These are phyloP conservation scores for Lota lota DNA, from an alignment of 2,113 vertebrate genomes.

Conservation along the genomic window DNA sequence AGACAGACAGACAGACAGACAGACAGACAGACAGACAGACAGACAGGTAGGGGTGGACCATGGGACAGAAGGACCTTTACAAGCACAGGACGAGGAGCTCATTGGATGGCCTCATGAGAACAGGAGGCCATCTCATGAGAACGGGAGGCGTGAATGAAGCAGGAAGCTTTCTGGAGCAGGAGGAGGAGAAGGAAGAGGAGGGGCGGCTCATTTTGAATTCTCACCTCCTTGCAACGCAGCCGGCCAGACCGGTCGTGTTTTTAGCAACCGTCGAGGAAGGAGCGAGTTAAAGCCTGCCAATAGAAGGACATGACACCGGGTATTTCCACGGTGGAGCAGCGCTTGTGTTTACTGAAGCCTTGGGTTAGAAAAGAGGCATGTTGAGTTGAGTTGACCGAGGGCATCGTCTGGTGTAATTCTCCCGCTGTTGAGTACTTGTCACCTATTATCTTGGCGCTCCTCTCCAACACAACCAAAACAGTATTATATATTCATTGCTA, in stretches of 20 bases:
- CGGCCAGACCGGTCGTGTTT: no score
- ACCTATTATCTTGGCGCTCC: conserved; percentile 14
- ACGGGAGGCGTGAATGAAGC: background rate
- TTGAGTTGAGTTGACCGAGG: no score
- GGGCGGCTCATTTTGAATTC: background rate
- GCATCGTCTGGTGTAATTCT: no score
- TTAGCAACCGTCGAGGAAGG: no score
- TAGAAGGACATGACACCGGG: no score
- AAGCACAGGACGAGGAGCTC: no score
- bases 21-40: conserved; percentile 3
- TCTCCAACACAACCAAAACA: conserved; percentile 15
- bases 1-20: background rate
- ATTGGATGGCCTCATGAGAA: no score
- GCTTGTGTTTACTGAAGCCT: no score
- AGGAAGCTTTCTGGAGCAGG: background rate
- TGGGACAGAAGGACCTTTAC: background rate
- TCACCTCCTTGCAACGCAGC: background rate
- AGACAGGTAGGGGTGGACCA: no score
- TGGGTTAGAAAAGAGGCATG: no score
- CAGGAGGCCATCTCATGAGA: background rate
- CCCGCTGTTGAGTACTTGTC: background rate
- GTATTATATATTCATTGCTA: conserved; percentile 17
- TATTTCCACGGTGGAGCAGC: no score
- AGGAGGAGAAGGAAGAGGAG: conserved; percentile 3
- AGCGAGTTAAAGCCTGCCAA: no score